Conservation (phyloP, 2,797 vertebrate genomes). For the Triplophysa bombifrons region DNA sequence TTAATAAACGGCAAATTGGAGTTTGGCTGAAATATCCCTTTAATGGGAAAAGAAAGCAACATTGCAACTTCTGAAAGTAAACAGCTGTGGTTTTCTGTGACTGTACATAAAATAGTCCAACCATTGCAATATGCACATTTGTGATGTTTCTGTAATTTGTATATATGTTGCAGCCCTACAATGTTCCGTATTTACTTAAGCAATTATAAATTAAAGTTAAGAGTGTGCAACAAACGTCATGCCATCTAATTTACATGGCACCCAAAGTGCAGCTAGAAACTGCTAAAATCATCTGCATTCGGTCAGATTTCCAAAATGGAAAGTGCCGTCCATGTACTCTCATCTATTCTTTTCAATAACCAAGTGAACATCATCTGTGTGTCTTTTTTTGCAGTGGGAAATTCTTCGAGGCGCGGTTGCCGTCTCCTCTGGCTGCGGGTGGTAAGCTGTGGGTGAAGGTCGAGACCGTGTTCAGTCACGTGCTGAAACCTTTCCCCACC, state of each 20-base stretch:
- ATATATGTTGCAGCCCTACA: not conserved
- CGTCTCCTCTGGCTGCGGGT: constrained; percentile 82
- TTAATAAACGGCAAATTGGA: too few species aligned
- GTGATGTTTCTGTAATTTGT: not conserved
- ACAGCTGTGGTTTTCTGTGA: too few species aligned
- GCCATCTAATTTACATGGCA: not conserved
- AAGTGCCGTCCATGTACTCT: not conserved
- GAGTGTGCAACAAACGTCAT: too few species aligned
- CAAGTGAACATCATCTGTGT: not conserved
- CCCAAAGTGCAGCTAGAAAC: not conserved
- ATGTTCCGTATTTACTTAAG: too few species aligned
- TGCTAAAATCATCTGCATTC: not conserved
- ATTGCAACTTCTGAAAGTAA: too few species aligned
- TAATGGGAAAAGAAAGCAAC: too few species aligned
- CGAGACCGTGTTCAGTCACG: constrained; percentile 89
- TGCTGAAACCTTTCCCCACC: constrained; percentile 91
- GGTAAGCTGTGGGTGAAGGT: constrained; percentile 86
- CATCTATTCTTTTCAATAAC: not conserved
- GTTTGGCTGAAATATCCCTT: too few species aligned
- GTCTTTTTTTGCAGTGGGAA: constrained; percentile 78
- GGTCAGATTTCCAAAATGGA: not conserved
- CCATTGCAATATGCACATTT: too few species aligned
- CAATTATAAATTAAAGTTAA: too few species aligned
- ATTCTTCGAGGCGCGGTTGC: constrained; percentile 88
- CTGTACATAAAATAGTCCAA: too few species aligned